phyloP scores from a whole-genome alignment of 1,140 invertebrate genomes.

The Drosophila gunungcola region DNA sequence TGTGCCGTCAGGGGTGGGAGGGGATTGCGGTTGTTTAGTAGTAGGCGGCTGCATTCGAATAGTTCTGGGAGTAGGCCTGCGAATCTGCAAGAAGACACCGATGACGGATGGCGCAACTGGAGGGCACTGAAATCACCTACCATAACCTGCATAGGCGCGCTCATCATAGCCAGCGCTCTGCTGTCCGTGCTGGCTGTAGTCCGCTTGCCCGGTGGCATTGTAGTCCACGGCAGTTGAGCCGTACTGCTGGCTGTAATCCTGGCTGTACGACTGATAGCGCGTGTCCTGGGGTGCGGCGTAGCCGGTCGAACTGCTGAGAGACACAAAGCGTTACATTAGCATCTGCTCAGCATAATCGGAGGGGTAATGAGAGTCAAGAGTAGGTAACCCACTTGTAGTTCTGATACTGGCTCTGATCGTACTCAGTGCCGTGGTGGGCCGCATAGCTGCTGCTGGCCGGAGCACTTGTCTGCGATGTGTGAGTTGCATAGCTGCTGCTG shows the following conservation, averaged over 20 bases:
- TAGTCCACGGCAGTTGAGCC: conserved; percentile 81
- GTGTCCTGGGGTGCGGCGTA: conserved; percentile 78
- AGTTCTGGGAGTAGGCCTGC: conserved; percentile 79
- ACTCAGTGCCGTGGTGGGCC: conserved; percentile 65
- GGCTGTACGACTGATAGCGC: conserved; percentile 76
- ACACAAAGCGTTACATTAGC: conserved; percentile 10
- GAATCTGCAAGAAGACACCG: conserved; percentile 64
- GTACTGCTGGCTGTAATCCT: conserved; percentile 82
- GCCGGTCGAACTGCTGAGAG: conserved; percentile 60
- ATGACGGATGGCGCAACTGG: conserved; percentile 14
- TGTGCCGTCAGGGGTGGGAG: conserved; percentile 26
- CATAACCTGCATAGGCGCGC: conserved; percentile 79
- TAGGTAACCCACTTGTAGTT: conserved; percentile 69
- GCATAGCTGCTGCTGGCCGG: conserved; percentile 72
- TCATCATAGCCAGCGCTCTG: conserved; percentile 71
- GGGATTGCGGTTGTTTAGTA: conserved; percentile 63
- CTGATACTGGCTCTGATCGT: conserved; percentile 83
- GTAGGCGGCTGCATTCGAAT: conserved; percentile 82
- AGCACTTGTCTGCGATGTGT: conserved; percentile 60
- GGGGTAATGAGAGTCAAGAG: neutral
- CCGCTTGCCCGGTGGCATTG: conserved; percentile 74
- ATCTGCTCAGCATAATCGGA: neutral
- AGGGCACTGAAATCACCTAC: conserved; percentile 52
- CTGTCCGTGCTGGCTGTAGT: conserved; percentile 77
- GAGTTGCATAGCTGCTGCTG: conserved; percentile 63